Conservation (phyloP, 2,888 invertebrate genomes). For the Drosophila eohydei region DNA sequence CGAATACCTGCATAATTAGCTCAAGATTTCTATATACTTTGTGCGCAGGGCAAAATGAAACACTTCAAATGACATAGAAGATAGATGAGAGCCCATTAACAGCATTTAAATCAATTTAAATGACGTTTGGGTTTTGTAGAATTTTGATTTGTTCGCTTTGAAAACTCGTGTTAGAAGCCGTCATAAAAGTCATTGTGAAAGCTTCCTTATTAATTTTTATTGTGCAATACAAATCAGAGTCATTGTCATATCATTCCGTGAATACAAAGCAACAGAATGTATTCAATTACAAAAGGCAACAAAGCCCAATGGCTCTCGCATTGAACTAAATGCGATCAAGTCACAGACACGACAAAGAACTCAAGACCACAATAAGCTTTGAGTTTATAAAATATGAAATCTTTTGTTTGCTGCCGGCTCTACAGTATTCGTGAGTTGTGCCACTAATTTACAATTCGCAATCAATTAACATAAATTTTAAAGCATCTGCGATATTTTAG, state of each 20-base stretch:
- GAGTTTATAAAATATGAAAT: conserved; percentile 42
- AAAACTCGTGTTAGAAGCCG: conserved; percentile 15
- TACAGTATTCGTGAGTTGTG: conserved; percentile 51
- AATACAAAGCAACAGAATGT: conserved; percentile 54
- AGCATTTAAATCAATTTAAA: conserved; percentile 7
- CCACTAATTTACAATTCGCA: conserved; percentile 53
- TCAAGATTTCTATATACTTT: not conserved
- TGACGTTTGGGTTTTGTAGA: not conserved
- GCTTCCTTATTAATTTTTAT: conserved; percentile 60
- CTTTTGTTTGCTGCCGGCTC: conserved; percentile 46
- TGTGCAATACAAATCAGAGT: conserved; percentile 38
- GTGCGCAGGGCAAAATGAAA: not conserved
- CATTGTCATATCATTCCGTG: conserved; percentile 48
- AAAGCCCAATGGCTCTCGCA: conserved; percentile 13
- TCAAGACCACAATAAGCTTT: conserved; percentile 21
- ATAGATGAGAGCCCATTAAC: not conserved
- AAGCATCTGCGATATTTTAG: conserved; percentile 29
- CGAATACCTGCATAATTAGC: not conserved
- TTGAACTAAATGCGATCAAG: conserved; percentile 42
- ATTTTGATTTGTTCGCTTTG: not conserved
- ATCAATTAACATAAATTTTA: conserved; percentile 72
- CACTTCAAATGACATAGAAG: not conserved
- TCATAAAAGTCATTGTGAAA: conserved; percentile 48
- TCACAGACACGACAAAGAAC: conserved; percentile 20
- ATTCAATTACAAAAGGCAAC: conserved; percentile 23